Percentiles rank a stretch among this genome's conserved stretches.
phyloP scores from a whole-genome alignment of 2,797 vertebrate species.

The Spinus pinus region DNA sequence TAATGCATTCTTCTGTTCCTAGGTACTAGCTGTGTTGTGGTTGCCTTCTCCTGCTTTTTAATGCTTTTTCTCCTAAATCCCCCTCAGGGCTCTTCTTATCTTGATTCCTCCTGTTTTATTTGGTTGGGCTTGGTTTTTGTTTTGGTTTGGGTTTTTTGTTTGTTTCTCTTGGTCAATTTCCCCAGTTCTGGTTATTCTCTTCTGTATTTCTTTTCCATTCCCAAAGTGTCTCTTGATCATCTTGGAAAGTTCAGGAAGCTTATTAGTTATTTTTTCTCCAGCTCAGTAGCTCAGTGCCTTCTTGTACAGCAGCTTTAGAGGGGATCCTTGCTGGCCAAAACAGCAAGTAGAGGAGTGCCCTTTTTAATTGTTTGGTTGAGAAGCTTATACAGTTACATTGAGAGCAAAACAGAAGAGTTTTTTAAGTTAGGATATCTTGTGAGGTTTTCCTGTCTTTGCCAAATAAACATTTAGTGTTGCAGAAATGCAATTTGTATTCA shows the following conservation, averaged over 20 bases:
- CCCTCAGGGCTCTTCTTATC: neutral
- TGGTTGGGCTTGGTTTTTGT: neutral
- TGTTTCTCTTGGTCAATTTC: neutral
- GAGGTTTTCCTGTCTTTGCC: neutral
- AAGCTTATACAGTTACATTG: neutral
- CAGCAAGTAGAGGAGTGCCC: neutral
- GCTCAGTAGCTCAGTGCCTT: neutral
- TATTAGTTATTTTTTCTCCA: neutral
- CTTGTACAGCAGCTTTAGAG: neutral
- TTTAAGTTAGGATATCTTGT: neutral
- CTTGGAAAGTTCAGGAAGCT: neutral
- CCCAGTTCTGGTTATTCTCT: neutral
- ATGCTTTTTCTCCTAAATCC: neutral
- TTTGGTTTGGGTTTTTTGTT: neutral
- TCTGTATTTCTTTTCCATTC: neutral
- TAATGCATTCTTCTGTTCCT: neutral
- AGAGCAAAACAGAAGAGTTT: neutral
- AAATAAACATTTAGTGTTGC: neutral
- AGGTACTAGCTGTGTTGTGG: neutral
- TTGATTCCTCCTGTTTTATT: neutral
- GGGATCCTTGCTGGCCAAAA: neutral
- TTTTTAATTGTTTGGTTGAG: neutral
- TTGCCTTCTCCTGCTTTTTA: neutral
- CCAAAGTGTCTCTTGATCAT: neutral
- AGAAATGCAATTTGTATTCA: neutral